Conservation (phyloP, 2,888 invertebrate genomes). For the Dysmachus trigonus region DNA sequence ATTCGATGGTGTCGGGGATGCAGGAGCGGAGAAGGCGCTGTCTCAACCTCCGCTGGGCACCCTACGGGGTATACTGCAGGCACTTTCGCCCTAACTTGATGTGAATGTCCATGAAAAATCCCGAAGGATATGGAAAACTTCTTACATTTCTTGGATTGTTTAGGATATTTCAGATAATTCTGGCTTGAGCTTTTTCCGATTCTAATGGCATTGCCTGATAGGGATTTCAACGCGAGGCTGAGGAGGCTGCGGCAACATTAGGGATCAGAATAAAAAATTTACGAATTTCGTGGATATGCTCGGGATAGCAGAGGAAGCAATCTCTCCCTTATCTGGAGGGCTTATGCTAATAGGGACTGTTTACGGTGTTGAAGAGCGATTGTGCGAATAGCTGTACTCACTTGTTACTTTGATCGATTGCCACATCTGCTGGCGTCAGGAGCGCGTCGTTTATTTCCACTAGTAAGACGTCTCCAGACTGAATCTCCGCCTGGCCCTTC, state of each 20-base stretch:
- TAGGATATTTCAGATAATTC: not conserved
- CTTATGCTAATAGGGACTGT: not conserved
- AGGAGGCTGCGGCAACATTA: not conserved
- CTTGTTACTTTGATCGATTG: slow-evolving; percentile 10
- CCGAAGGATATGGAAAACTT: not conserved
- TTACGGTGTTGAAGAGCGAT: not conserved
- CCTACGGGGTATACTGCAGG: not conserved
- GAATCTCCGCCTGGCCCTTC: slow-evolving; percentile 75
- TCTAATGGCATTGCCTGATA: not conserved
- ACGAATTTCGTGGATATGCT: not conserved
- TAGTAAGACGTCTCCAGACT: slow-evolving; percentile 76
- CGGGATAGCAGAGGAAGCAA: not conserved
- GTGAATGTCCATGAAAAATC: slow-evolving; percentile 12
- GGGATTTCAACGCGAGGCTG: not conserved
- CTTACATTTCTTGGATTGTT: slow-evolving; percentile 18
- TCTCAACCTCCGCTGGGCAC: not conserved
- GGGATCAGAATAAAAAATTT: not conserved
- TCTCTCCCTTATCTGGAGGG: not conserved
- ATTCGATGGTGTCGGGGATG: not conserved
- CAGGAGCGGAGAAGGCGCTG: not conserved
- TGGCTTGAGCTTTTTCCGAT: not conserved
- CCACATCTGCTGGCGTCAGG: slow-evolving; percentile 61
- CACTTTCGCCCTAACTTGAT: not conserved
- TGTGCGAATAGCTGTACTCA: slow-evolving; percentile 10
- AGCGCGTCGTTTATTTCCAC: slow-evolving; percentile 75